These are phyloP conservation scores for Crotalus helleri DNA, from an alignment of 2,113 vertebrate genomes.

Conservation along the genomic window DNA sequence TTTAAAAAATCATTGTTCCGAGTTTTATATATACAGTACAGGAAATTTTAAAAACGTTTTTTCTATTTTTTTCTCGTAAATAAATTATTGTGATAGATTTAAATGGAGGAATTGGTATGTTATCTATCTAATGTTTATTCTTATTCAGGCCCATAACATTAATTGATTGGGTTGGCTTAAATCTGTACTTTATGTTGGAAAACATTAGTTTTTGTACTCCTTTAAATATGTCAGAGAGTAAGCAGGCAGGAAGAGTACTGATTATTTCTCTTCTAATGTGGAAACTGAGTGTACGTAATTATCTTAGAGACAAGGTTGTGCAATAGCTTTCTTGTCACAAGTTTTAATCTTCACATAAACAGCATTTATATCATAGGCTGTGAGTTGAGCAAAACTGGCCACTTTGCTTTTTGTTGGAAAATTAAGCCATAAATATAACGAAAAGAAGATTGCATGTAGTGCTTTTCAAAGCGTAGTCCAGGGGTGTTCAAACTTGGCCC, in stretches of 20 bases:
- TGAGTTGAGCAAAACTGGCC: background rate
- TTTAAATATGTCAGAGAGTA: background rate
- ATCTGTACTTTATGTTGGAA: background rate
- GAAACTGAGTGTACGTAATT: slow-evolving; percentile 12
- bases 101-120: background rate
- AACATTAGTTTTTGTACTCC: background rate
- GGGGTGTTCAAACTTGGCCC: too few relatives aligned
- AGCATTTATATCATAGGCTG: background rate
- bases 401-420: background rate
- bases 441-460: background rate
- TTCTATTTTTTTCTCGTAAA: background rate
- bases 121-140: background rate
- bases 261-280: slow-evolving; percentile 12
- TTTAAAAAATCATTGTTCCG: background rate
- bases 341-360: slow-evolving; percentile 18
- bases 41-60: background rate
- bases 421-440: background rate
- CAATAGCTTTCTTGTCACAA: slow-evolving; percentile 13
- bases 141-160: background rate
- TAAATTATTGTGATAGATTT: background rate
- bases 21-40: background rate
- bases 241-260: background rate
- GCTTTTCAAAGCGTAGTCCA: background rate
- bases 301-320: background rate
- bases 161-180: background rate